Conservation (phyloP, 2,113 vertebrate species). For the Podarcis muralis region DNA sequence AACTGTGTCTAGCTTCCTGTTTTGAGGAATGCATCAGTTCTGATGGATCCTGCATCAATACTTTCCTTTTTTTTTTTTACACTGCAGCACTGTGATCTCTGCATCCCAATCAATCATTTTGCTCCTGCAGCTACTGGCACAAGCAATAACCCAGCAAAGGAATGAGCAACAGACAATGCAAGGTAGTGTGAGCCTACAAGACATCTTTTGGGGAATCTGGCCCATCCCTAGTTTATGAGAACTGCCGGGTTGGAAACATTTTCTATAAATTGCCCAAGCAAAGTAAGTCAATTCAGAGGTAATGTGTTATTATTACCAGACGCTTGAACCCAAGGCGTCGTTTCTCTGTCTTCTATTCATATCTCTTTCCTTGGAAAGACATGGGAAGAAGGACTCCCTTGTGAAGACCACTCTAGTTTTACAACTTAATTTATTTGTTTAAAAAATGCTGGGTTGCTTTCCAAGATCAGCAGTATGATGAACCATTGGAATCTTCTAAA, state of each 20-base stretch:
- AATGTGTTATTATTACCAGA: neutral
- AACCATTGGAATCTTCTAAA: conserved; percentile 34
- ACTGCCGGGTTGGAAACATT: neutral
- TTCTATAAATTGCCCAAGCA: neutral
- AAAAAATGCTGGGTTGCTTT: neutral
- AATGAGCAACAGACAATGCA: neutral
- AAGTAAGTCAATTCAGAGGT: neutral
- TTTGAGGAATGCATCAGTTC: neutral
- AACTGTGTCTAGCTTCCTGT: neutral
- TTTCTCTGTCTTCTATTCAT: neutral
- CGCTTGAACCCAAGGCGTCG: neutral
- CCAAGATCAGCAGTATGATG: conserved; percentile 13
- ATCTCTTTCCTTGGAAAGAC: neutral
- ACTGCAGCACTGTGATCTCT: neutral
- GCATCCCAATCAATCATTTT: neutral
- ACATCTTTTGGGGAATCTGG: neutral
- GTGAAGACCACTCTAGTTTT: neutral
- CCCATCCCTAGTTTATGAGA: neutral
- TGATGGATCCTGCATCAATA: neutral
- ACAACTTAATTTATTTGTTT: conserved; percentile 20
- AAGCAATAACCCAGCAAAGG: neutral
- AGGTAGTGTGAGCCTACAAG: neutral
- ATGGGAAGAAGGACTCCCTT: neutral
- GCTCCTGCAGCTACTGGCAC: neutral
- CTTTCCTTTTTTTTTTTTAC: neutral